These are phyloP conservation scores for Catharus bicknelli DNA, from an alignment of 2,113 vertebrate genomes.

Conservation along the genomic window DNA sequence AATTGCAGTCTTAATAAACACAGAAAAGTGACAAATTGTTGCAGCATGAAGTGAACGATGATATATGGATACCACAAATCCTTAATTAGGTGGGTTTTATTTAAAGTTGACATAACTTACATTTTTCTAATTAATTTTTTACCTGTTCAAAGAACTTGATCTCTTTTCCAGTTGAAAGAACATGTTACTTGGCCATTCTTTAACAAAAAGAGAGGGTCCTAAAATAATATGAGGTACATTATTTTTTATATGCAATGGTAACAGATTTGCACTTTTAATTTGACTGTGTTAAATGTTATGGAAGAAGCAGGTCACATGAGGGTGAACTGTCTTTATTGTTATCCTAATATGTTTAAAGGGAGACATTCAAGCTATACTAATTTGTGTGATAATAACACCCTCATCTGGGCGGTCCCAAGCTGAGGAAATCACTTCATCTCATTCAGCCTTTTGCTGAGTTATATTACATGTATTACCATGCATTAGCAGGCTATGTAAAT, in stretches of 20 bases:
- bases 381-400: constrained; percentile 61
- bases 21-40: background rate
- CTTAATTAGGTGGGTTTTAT: constrained; percentile 20
- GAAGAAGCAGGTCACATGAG: constrained; percentile 50
- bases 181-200: background rate
- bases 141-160: constrained; percentile 1
- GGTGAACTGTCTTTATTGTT: constrained; percentile 59
- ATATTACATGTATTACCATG: constrained; percentile 51
- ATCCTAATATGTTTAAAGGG: constrained; percentile 58
- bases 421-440: constrained; percentile 50
- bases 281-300: constrained; percentile 59
- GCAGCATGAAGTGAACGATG: background rate
- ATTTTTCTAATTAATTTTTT: constrained; percentile 27
- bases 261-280: constrained; percentile 58
- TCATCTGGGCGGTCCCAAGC: constrained; percentile 56
- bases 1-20: background rate
- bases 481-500: constrained; percentile 44
- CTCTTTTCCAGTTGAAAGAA: background rate
- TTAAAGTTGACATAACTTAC: background rate
- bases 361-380: constrained; percentile 57
- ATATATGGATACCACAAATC: background rate
- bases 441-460: constrained; percentile 54
- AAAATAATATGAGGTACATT: constrained; percentile 46
- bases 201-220: background rate
- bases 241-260: constrained; percentile 54